Evolutionary conservation across 30 jellyfish, hydroid and myxozoan genomes (phyloP), one percentile per base, ranked within the genome.

Genomic region (Catostylus mosaicus): DNA sequence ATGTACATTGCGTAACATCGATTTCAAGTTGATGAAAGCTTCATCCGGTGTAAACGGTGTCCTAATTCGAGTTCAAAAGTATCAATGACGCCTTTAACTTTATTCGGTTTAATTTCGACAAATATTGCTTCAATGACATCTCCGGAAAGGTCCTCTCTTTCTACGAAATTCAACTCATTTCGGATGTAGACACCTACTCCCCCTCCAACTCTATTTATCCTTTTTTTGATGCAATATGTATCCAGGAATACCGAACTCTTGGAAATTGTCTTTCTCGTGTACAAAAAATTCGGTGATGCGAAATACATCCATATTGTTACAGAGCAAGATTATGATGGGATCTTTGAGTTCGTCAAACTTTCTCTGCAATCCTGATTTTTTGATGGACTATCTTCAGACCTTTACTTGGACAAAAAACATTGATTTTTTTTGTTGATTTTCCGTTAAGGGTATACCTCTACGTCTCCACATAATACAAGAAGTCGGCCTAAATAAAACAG

Each of bases 341-440:
- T 72, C 56, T 72, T 43, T 72, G 56, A 72, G 75, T 72, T 72
- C 75, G 57, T 72, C 75, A 45, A 37, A 43, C 51, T 18, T 72
- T 62, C 84, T 75, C 50, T 72, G 75, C 50, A 72, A 24, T 38
- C 84, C 84, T 31, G 8, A 72, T 40, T 23, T 72, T 72, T 31
- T 5, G 84, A 50, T 37, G 37, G 50, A 72, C 37, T 3, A 43
- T 37, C n/a, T 38, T 37, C 57, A 37, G 12, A 63, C 84, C 84
- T 43, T 37, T 72, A 29, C 70, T 43, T 12, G 37, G 22, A 50
- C 84, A 72, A 37, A 37, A 37, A 6, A 9, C 47, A 23, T 31
- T 72, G 70, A 50, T 45, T 32, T 40, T 35, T 66, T 43, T 34
- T 63, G 56, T 43, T 29, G 56, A 27, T 8, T 40, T 29, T 11